A percentile compares a stretch with the other conserved stretches of the same genome.
Evolutionary conservation across 1,140 invertebrate species (phyloP).

Genomic region (Sitodiplosis mosellana): DNA sequence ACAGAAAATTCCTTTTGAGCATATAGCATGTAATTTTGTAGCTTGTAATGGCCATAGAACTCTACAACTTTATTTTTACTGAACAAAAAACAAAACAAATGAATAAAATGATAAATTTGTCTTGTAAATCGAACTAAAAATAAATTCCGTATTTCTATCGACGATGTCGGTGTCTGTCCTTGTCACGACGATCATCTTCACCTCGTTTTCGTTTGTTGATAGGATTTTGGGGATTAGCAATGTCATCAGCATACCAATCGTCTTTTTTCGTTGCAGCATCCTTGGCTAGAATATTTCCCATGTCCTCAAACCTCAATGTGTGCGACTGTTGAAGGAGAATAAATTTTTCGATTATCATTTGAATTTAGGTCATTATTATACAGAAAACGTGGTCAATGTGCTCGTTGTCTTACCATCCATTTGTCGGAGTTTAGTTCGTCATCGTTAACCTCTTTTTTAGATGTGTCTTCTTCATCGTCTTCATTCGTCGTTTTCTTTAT

Average conservation of each 20-base stretch:
- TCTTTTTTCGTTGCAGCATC: slow-evolving; percentile 87
- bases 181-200: slow-evolving; percentile 14
- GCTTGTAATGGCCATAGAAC: too few relatives aligned
- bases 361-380: slow-evolving; percentile 2
- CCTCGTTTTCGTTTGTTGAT: slow-evolving; percentile 77
- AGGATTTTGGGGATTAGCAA: slow-evolving; percentile 87
- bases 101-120: too few relatives aligned
- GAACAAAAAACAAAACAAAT: too few relatives aligned
- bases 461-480: slow-evolving; percentile 12
- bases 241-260: slow-evolving; percentile 76
- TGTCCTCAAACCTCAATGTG: slow-evolving; percentile 58
- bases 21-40: too few relatives aligned
- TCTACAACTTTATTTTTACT: too few relatives aligned
- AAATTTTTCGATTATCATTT: slow-evolving; percentile 3
- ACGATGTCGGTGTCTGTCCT: not conserved
- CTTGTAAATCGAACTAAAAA: too few relatives aligned
- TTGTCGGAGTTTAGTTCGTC: slow-evolving; percentile 4
- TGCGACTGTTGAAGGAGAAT: slow-evolving; percentile 42
- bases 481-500: slow-evolving; percentile 36
- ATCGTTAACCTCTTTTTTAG: slow-evolving; percentile 8
- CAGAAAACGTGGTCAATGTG: slow-evolving; percentile 25
- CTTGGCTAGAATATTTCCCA: slow-evolving; percentile 63
- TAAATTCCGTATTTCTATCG: too few relatives aligned
- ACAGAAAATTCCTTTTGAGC: too few relatives aligned
- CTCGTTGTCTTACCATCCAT: slow-evolving; percentile 28